Evolutionary conservation across 2,888 invertebrate species (phyloP), one percentile per base, ranked within the genome.

Genomic region (Troides helena): DNA sequence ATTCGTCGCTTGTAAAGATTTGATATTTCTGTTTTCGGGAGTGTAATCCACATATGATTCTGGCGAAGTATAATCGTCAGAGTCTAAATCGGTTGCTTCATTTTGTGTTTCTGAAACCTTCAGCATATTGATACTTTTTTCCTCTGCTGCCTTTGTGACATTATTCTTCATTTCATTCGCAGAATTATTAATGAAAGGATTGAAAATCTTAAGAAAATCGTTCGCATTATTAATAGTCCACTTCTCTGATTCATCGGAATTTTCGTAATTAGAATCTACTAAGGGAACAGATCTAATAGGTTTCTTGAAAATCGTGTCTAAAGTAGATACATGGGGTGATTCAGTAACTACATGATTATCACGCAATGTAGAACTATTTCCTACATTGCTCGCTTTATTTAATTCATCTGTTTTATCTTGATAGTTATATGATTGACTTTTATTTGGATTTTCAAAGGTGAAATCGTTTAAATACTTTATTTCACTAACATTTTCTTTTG

Each of bases 221-320:
- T 78, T 74, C 12, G 75, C 69, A 53, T 83, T 77, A 61, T 81
- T 77, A 3, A 85, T 73, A 50, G 85, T 80, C 86, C 87, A 89
- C 68, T 77, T 79, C 36, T 85, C 81, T 8, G 71, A 74, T 62
- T 74, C 77, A 56, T 74, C 82, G 1, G 76, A 74, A 14, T 74
- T 76, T 12, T 81, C 78, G 56, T 76, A 74, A 39, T 88, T 87
- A 10, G 82, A 81, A 60, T 72, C 78, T 0, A 87, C 81, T 59
- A 89, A 74, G 1, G 87, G 84, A 0, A 86, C 74, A 3, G 89
- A 88, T 71, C 86, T 80, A 36, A 85, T 72, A 3, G 83, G 84
- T 64, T 78, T 71, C 71, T 78, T 75, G 21, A 72, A 57, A 43
- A 81, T 76, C 36, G 77, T 21, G 21, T 75, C 72, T 25, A 74